Conservation (phyloP, 2,113 vertebrate genomes). For the Notothenia coriiceps region DNA sequence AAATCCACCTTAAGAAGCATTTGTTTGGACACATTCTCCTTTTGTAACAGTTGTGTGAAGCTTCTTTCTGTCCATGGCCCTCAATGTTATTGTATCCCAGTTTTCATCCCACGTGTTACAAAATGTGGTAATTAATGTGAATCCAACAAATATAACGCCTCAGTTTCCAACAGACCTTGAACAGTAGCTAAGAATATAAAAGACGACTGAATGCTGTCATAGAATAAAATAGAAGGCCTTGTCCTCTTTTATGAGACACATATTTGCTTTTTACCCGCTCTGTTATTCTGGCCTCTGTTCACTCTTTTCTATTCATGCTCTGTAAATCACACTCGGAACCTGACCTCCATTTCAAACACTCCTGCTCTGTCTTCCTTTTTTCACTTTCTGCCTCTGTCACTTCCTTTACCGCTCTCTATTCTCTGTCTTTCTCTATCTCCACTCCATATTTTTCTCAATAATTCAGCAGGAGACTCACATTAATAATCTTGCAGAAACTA, state of each 20-base stretch:
- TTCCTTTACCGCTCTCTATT: slow-evolving; percentile 1
- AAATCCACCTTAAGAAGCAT: too few relatives aligned
- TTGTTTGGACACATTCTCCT: background rate
- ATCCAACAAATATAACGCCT: background rate
- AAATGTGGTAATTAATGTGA: slow-evolving; percentile 31
- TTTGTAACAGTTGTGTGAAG: slow-evolving; percentile 41
- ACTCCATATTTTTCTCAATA: slow-evolving; percentile 54
- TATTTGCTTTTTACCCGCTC: slow-evolving; percentile 61
- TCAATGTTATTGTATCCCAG: slow-evolving; percentile 54
- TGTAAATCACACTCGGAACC: slow-evolving; percentile 45
- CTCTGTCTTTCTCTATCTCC: slow-evolving; percentile 3
- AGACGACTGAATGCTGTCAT: slow-evolving; percentile 14
- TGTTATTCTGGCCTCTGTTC: slow-evolving; percentile 53
- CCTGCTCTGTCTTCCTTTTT: slow-evolving; percentile 14
- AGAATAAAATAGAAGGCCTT: slow-evolving; percentile 22
- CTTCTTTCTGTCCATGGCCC: slow-evolving; percentile 39
- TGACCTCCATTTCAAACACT: slow-evolving; percentile 58
- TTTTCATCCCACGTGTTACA: slow-evolving; percentile 42
- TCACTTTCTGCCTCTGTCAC: slow-evolving; percentile 5
- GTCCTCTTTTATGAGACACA: slow-evolving; percentile 43
- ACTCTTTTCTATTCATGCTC: slow-evolving; percentile 46
- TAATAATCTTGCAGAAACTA: slow-evolving; percentile 1
- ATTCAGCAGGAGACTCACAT: slow-evolving; percentile 76
- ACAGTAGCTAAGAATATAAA: slow-evolving; percentile 4
- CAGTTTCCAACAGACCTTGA: slow-evolving; percentile 25